Base-by-base conservation (phyloP, 1,140 invertebrate species). In the Harlomillsia oculata region DNA sequence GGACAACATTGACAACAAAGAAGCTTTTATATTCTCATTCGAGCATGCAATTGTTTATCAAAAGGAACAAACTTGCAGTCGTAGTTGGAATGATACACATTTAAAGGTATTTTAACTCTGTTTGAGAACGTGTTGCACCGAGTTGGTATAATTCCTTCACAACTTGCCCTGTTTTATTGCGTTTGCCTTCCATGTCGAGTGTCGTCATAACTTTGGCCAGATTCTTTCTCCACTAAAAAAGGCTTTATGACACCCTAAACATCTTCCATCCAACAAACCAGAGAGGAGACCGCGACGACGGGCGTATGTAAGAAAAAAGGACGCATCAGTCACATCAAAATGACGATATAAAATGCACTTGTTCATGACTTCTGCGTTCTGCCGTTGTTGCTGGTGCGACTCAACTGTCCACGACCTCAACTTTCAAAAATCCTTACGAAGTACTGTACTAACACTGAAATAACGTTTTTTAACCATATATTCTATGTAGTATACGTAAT, bases 171-270 rank as follows among this genome's bases (percentile, higher is more conserved):
- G 8, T 8, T 9, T 39, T 39, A 2, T 3, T 13, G 14, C 3
- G 13, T 41, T 2, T 13, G 2, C 20, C 8, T 13, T n/a, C 5
- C 13, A 9, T 8, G 13, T 0, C 25, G 11, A 46, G 3, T 46
- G 20, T 20, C 23, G 11, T 21, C 11, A 28, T 26, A 13, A 14
- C 20, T 46, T 46, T 8, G 21, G 28, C 46, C 46, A 28, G 23
- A 28, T 8, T 49, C 34, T 11, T 34, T 14, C 16, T n/a, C 25
- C 9, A 45, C 43, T 45, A 45, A 45, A 45, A n/a, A 49, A 36
- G 46, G 46, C 29, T 49, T 49, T 49, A 49, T 49, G 46, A 49
- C 46, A 49, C 46, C 46, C 29, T 49, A 11, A 23, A 28, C 21
- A 41, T 16, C 23, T 45, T 25, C 13, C 25, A 26, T 44, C 25